Conservation (phyloP, 1,140 invertebrate species). For the Drosophila parvula region DNA sequence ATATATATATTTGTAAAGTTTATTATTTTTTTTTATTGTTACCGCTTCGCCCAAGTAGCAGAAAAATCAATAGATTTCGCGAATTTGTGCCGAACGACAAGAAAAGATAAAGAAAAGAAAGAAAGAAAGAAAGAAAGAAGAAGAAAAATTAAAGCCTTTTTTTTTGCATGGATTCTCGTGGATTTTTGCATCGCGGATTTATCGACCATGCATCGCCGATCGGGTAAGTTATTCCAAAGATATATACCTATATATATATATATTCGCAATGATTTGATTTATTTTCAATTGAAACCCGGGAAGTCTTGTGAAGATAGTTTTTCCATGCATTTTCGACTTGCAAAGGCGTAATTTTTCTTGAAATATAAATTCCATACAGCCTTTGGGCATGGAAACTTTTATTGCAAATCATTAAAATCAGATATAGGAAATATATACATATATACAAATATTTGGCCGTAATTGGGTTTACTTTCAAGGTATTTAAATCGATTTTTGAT, state of each 20-base stretch:
- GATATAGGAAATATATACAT: background rate
- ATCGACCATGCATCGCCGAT: background rate
- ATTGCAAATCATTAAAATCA: background rate
- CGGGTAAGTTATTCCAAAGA: background rate
- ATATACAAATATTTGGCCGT: background rate
- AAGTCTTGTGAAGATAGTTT: background rate
- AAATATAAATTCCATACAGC: background rate
- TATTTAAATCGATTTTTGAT: too few relatives aligned
- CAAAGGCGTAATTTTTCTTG: background rate
- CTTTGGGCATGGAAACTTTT: background rate
- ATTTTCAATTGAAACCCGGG: too few relatives aligned
- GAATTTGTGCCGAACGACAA: conserved; percentile 12
- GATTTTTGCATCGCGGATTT: conserved; percentile 28
- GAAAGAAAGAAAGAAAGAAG: background rate
- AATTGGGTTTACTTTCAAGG: background rate
- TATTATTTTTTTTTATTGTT: conserved; percentile 30
- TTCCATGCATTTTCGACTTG: background rate
- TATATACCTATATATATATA: background rate
- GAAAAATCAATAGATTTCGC: conserved; percentile 30
- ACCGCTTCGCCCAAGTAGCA: conserved; percentile 1
- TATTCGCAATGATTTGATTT: background rate
- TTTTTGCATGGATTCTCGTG: conserved; percentile 13
- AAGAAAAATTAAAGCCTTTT: conserved; percentile 2
- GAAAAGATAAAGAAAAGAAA: background rate
- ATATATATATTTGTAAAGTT: conserved; percentile 13